phyloP scores from a whole-genome alignment of 2,888 invertebrate genomes.

The Xylota sylvarum region DNA sequence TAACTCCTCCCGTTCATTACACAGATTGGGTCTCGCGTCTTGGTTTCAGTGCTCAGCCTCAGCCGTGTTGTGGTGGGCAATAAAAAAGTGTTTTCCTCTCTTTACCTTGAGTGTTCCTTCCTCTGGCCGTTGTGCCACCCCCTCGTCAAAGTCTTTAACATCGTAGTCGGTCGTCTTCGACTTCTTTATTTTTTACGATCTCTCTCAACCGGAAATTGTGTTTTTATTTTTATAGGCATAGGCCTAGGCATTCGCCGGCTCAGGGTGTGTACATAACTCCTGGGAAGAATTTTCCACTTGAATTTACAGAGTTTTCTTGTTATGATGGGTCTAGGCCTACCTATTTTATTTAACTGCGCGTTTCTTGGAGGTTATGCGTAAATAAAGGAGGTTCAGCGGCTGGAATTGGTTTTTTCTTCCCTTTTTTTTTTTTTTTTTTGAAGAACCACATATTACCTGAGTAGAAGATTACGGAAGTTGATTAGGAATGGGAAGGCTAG shows the following conservation, averaged over 20 bases:
- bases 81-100: constrained; percentile 8
- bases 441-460: constrained; percentile 34
- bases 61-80: constrained; percentile 1
- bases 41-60: constrained; percentile 12
- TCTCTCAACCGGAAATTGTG: constrained; percentile 73
- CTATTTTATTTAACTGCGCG: constrained; percentile 54
- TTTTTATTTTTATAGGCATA: constrained; percentile 73
- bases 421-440: constrained; percentile 23
- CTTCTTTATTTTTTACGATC: constrained; percentile 65
- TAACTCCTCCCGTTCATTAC: constrained; percentile 39
- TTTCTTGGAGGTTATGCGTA: constrained; percentile 52
- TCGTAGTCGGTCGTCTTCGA: constrained; percentile 31
- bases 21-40: constrained; percentile 24
- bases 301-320: constrained; percentile 31
- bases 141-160: constrained; percentile 9
- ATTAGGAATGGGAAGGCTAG: not conserved
- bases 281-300: constrained; percentile 36
- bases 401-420: constrained; percentile 17
- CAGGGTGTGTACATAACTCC: constrained; percentile 28
- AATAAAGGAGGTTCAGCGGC: constrained; percentile 49
- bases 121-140: not conserved
- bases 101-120: constrained; percentile 16
- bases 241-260: not conserved
- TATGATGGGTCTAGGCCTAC: constrained; percentile 36
- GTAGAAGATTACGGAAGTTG: constrained; percentile 28